Evolutionary conservation across 2,888 invertebrate genomes (phyloP).

Genomic region (Lepidocyrtinus sp.): DNA sequence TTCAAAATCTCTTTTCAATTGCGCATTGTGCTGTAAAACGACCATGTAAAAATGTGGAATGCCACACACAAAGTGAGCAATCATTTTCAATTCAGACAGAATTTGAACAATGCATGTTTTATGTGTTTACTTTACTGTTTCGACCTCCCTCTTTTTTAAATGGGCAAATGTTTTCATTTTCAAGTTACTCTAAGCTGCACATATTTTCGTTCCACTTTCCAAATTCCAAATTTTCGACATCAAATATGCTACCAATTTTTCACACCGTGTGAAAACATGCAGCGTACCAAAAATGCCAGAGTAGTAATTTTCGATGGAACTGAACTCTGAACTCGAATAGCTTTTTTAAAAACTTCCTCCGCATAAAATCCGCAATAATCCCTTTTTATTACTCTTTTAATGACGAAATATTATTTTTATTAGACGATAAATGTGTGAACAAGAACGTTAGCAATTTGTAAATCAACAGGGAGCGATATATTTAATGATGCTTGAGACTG

Average conservation of each 20-base stretch:
- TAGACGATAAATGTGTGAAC: background rate
- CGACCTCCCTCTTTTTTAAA: conserved; percentile 2
- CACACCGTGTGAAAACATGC: background rate
- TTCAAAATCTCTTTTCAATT: background rate
- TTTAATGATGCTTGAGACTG: too few species aligned
- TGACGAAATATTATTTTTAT: background rate
- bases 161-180: background rate
- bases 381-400: background rate
- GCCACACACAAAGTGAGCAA: conserved; percentile 52
- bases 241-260: background rate
- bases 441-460: background rate
- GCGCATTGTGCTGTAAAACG: background rate
- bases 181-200: background rate
- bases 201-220: conserved; percentile 13
- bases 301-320: too few species aligned
- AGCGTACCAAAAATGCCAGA: background rate
- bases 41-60: background rate
- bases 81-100: conserved; percentile 21
- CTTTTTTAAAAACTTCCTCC: background rate
- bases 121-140: conserved; percentile 5
- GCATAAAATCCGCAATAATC: background rate
- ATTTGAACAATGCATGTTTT: background rate
- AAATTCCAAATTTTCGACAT: background rate
- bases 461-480: background rate
- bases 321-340: background rate